A percentile compares a stretch with the other conserved stretches of the same genome.
Conservation (phyloP, 2,888 invertebrate species). For the Acanthococcus lagerstroemiae region DNA sequence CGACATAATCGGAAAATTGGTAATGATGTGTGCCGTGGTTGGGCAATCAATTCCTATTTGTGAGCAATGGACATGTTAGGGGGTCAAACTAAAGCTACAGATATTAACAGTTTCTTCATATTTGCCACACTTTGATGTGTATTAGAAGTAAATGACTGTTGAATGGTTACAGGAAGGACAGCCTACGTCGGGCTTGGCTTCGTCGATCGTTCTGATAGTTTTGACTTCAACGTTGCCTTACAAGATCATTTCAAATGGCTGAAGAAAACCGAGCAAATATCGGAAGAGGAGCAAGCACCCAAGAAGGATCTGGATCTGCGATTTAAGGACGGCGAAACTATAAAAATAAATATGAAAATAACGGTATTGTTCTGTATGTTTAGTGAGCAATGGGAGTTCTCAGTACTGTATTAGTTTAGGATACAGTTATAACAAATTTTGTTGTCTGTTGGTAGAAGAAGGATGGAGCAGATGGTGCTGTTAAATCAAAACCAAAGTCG, state of each 20-base stretch:
- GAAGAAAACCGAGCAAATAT: constrained; percentile 68
- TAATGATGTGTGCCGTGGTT: no score
- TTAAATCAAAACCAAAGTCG: constrained; percentile 52
- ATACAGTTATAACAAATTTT: no score
- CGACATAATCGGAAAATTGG: no score
- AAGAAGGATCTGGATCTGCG: constrained; percentile 81
- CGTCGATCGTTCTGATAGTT: constrained; percentile 94
- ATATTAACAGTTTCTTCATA: no score
- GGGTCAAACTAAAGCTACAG: no score
- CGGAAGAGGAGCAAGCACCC: constrained; percentile 59
- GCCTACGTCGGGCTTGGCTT: constrained; percentile 98
- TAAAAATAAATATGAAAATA: constrained; percentile 97
- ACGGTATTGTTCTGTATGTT: constrained; percentile 55
- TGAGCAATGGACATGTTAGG: no score
- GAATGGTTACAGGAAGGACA: constrained; percentile 51
- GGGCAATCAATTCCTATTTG: no score
- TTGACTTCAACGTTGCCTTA: constrained; percentile 95
- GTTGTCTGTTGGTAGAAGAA: constrained; percentile 60
- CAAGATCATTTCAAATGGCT: constrained; percentile 97
- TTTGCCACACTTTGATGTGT: neutral
- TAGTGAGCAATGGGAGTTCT: neutral
- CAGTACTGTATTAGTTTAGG: constrained; percentile 16
- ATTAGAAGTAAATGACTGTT: neutral
- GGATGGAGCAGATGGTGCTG: constrained; percentile 65
- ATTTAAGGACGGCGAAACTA: constrained; percentile 98